A percentile compares a stretch with the other conserved stretches of the same genome.
Conservation (phyloP, 2,888 invertebrate species). For the Aspidiotus rigidus region DNA sequence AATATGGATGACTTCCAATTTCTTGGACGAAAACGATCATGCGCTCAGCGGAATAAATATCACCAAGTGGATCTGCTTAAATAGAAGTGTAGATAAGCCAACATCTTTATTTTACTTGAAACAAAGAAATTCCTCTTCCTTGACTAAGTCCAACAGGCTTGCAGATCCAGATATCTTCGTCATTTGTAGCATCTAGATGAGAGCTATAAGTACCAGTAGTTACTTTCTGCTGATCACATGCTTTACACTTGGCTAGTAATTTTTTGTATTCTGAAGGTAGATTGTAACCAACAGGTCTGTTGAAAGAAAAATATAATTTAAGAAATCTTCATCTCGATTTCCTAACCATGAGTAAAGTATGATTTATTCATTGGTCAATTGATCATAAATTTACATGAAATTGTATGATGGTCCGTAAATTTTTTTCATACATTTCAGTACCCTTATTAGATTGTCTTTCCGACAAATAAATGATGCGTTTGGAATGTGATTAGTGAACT, state of each 20-base stretch:
- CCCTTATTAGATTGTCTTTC: conserved; percentile 69
- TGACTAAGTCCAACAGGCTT: conserved; percentile 80
- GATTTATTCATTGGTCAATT: neutral
- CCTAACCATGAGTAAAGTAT: neutral
- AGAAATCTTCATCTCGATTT: neutral
- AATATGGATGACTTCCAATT: too few species aligned
- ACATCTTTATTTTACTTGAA: conserved; percentile 51
- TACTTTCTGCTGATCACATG: conserved; percentile 8
- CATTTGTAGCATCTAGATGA: conserved; percentile 44
- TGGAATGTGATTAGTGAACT: conserved; percentile 77
- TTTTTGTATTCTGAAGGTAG: conserved; percentile 75
- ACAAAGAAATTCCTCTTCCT: conserved; percentile 72
- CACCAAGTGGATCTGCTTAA: too few species aligned
- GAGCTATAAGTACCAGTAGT: conserved; percentile 42
- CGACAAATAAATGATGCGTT: conserved; percentile 74
- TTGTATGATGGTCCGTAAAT: conserved; percentile 73
- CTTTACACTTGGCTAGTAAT: conserved; percentile 62
- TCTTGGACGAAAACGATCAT: too few species aligned
- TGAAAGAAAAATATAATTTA: conserved; percentile 37
- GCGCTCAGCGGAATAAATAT: too few species aligned
- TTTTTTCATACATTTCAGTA: conserved; percentile 68
- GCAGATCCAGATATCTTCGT: conserved; percentile 67
- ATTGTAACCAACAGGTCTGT: conserved; percentile 68
- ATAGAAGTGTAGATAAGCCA: too few species aligned
- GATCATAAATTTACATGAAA: conserved; percentile 55